Evolutionary conservation across 2,797 vertebrate genomes (phyloP).

Genomic region (Galagoides demidoff): DNA sequence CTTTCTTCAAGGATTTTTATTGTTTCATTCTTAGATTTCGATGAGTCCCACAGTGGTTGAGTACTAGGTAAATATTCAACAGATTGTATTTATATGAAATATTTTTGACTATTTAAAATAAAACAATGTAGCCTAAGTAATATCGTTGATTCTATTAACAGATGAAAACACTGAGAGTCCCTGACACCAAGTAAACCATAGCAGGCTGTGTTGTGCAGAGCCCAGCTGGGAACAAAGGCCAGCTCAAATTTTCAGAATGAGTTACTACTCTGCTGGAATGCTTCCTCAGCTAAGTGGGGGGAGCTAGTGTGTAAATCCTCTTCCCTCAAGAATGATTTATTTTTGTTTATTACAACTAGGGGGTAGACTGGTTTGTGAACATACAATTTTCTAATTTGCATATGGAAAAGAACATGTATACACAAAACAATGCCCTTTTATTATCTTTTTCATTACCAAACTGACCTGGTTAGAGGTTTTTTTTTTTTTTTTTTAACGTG

Average conservation of each 20-base stretch:
- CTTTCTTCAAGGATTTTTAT: no score
- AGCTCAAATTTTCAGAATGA: no score
- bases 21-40: no score
- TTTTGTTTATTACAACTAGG: not conserved
- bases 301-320: not conserved
- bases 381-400: not conserved
- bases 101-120: not conserved
- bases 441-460: not conserved
- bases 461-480: not conserved
- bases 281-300: no score
- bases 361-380: not conserved
- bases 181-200: not conserved
- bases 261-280: accelerated
- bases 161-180: not conserved
- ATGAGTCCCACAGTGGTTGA: not conserved
- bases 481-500: not conserved
- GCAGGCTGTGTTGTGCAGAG: not conserved
- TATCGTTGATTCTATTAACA: not conserved
- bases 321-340: not conserved
- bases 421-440: not conserved
- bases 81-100: not conserved
- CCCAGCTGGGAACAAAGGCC: not conserved
- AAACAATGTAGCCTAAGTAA: not conserved
- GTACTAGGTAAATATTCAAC: not conserved
- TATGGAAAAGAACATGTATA: not conserved